phyloP scores from a whole-genome alignment of 2,888 invertebrate species.

The Invenusta paracnida region DNA sequence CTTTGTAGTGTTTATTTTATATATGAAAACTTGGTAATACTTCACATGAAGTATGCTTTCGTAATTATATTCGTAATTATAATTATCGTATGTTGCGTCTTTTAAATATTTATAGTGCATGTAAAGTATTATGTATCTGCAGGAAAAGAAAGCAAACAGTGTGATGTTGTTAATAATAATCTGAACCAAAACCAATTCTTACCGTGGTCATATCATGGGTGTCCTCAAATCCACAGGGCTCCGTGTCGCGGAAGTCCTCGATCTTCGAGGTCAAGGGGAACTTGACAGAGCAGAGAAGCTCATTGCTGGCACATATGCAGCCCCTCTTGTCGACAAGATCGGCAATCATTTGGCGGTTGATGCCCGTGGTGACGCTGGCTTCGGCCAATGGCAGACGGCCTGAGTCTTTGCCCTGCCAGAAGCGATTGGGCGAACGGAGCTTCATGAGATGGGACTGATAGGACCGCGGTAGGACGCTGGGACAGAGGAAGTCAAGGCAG shows the following conservation, averaged over 20 bases:
- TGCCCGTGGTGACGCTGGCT: slow-evolving; percentile 58
- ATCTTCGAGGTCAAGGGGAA: slow-evolving; percentile 51
- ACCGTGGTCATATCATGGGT: slow-evolving; percentile 33
- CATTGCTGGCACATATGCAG: slow-evolving; percentile 55
- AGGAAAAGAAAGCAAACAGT: neutral
- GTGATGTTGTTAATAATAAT: neutral
- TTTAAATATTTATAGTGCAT: no score
- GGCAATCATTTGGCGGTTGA: slow-evolving; percentile 53
- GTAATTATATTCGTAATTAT: no score
- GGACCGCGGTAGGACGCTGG: slow-evolving; percentile 3
- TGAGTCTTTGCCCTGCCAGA: slow-evolving; percentile 49
- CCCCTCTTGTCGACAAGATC: slow-evolving; percentile 53
- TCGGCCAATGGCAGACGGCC: slow-evolving; percentile 55
- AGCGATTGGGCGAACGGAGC: slow-evolving; percentile 23
- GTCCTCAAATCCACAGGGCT: slow-evolving; percentile 46
- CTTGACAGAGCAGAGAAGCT: slow-evolving; percentile 53
- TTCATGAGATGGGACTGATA: neutral
- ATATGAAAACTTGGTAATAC: no score
- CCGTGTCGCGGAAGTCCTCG: slow-evolving; percentile 47
- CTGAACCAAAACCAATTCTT: neutral
- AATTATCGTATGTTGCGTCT: no score
- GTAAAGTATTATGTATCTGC: no score
- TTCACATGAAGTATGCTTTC: no score
- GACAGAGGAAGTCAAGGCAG: slow-evolving; percentile 5
- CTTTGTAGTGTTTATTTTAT: no score